Evolutionary conservation across 2,797 vertebrate genomes (phyloP), one percentile per base, ranked within the genome.

Genomic region (Sylvilagus floridanus): DNA sequence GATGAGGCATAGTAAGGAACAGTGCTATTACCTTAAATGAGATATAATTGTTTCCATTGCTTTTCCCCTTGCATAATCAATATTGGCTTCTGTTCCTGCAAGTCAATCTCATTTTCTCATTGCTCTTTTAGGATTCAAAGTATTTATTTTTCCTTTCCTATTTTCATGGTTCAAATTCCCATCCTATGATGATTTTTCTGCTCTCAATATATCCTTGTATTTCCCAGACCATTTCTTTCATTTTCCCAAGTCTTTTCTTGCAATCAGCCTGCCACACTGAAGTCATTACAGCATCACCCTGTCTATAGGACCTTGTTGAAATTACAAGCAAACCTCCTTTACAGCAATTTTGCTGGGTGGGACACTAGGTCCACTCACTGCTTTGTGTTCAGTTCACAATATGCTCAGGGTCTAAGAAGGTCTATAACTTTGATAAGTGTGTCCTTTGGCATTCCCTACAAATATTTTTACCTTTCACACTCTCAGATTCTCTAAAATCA

Each of bases 261-360:
- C 47, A 84, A 63, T 68, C 95, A 94, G 84, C 92, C 95, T 88
- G 81, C 73, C 93, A 88, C 95, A 87, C 17, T 93, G 93, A 95
- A 97, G 78, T 91, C 65, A 72, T 50, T 71, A 72, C 65, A 97
- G 71, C 88, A 95, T 92, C 72, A 96, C 85, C 93, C 42, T 92
- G 92, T 96, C 94, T 76, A 0, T 84, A 82, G 72, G 85, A 90
- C 7, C 30, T 72, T 47, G n/a, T 14, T 60, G 42, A 94, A 88
- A 96, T 95, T 37, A 66, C 66, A 94, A 63, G 81, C 96, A 91
- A 97, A 57, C 62, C 17, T 32, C 86, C 42, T n/a, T 24, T 12
- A 50, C 42, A 84, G 68, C 32, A 10, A 1, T 11, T 4, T 37
- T 42, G 32, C 71, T 37, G 7, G 52, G 47, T 60, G 24, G 57